Percentiles rank a stretch among this genome's conserved stretches.
phyloP scores from a whole-genome alignment of 2,888 invertebrate species.

The Panopea generosa region DNA sequence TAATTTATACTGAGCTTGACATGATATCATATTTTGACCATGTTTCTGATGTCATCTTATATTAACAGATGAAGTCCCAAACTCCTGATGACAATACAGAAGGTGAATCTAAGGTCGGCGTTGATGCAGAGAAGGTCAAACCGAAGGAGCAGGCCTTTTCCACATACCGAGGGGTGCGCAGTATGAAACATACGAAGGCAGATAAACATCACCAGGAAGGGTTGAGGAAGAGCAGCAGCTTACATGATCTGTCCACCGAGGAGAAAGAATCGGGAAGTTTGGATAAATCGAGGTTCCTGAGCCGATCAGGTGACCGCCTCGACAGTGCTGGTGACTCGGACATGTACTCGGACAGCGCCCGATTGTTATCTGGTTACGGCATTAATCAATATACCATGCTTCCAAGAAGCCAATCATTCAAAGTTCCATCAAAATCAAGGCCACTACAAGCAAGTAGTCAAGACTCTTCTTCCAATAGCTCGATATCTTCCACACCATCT shows the following conservation, averaged over 20 bases:
- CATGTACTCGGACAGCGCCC: constrained; percentile 43
- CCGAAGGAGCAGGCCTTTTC: constrained; percentile 69
- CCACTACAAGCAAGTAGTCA: constrained; percentile 25
- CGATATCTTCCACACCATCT: constrained; percentile 52
- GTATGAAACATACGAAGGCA: constrained; percentile 81
- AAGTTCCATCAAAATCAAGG: constrained; percentile 40
- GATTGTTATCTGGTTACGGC: constrained; percentile 64
- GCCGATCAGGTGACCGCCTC: constrained; percentile 79
- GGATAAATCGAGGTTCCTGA: constrained; percentile 73
- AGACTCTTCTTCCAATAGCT: constrained; percentile 51
- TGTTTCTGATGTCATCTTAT: too few relatives aligned
- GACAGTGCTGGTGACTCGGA: constrained; percentile 55
- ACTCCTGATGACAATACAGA: constrained; percentile 29
- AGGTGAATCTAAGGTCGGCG: constrained; percentile 46
- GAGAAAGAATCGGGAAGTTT: constrained; percentile 61
- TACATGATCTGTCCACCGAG: constrained; percentile 79
- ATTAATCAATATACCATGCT: constrained; percentile 71
- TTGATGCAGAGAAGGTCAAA: constrained; percentile 72
- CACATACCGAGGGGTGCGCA: constrained; percentile 82
- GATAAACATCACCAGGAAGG: constrained; percentile 81
- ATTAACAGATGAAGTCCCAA: constrained; percentile 46
- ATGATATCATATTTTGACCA: too few relatives aligned
- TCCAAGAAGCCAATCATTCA: constrained; percentile 57
- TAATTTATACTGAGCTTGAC: too few relatives aligned
- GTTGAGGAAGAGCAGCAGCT: constrained; percentile 82